These are phyloP conservation scores for Leptinotarsa lineolata DNA, from an alignment of 1,140 invertebrate genomes.

Conservation along the genomic window DNA sequence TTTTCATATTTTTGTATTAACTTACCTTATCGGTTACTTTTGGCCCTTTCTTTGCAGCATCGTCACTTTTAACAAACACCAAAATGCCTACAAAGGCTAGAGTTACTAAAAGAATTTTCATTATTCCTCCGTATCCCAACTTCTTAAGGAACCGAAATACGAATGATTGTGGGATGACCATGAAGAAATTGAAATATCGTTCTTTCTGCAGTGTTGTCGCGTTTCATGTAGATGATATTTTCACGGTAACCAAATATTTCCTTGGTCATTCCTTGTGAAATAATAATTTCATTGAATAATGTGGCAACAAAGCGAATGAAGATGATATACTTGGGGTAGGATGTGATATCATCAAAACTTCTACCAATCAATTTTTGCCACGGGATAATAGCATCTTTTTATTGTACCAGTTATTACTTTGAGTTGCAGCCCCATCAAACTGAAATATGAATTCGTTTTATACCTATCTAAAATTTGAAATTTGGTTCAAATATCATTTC, in stretches of 20 bases:
- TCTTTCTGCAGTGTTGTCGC: neutral
- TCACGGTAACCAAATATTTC: neutral
- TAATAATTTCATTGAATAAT: too few relatives aligned
- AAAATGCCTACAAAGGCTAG: slow-evolving; percentile 32
- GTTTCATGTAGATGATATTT: neutral
- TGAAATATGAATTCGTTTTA: too few relatives aligned
- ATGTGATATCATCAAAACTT: too few relatives aligned
- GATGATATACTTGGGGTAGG: too few relatives aligned
- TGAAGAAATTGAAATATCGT: neutral
- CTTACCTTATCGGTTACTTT: slow-evolving; percentile 77
- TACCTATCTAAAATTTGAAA: too few relatives aligned
- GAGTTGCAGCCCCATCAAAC: too few relatives aligned
- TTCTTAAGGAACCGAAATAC: neutral
- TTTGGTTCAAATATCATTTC: too few relatives aligned
- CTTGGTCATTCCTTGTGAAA: too few relatives aligned
- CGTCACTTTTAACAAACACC: slow-evolving; percentile 31
- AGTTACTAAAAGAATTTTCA: slow-evolving; percentile 14
- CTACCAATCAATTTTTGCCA: too few relatives aligned
- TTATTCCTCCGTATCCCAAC: slow-evolving; percentile 1
- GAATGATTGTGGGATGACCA: neutral
- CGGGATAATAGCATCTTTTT: too few relatives aligned
- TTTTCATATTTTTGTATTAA: neutral
- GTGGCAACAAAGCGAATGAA: too few relatives aligned
- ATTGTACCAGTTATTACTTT: too few relatives aligned
- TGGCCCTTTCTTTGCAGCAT: slow-evolving; percentile 63